Base-by-base conservation (phyloP, 2,888 invertebrate genomes). In the Dasysyrphus tricinctus region DNA sequence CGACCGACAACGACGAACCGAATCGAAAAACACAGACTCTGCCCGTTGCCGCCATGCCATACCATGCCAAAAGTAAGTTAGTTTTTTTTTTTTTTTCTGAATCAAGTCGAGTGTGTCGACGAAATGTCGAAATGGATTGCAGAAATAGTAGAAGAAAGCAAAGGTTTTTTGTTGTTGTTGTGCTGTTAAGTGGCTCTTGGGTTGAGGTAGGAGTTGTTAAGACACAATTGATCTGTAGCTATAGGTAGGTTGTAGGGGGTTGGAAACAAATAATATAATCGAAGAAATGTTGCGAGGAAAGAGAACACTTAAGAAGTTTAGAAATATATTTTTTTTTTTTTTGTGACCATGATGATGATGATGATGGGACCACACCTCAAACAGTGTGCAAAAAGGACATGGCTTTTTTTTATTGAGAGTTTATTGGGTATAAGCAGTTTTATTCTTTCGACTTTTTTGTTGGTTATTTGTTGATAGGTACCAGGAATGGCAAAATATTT, bases 91-190 rank as follows among this genome's bases (percentile, higher is more conserved):
- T 14, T 19, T 12, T 51, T 54, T 11, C 12, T 12, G 19, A 34
- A 42, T 42, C 24, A 49, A 57, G 49, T 32, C 67, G 37, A 61
- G 63, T 57, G 47, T 79, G 56, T 69, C 69, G 69, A 49, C 47
- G 51, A 69, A 51, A 69, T 63, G 54, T 72, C 56, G 72, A 72
- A 78, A 72, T 63, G 70, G 54, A 56, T 51, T 70, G 63, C 54
- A 70, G 56, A 78, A 79, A 79, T 63, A 79, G 59, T 4, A 37
- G 63, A 79, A 72, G 78, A 72, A 73, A 65, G 47, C 29, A 37
- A 51, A 51, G 24, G 47, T 59, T 51, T 51, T 32, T 32, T 24
- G 8, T 67, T 69, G 16, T 69, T 37, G 9, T 69, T 69, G n/a
- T 54, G n/a, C 29, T 47, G 29, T 32, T 47, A 44, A 69, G 69